Base-by-base conservation (phyloP, 35 echinoderm and acorn worm species). In the Patiria miniata region DNA sequence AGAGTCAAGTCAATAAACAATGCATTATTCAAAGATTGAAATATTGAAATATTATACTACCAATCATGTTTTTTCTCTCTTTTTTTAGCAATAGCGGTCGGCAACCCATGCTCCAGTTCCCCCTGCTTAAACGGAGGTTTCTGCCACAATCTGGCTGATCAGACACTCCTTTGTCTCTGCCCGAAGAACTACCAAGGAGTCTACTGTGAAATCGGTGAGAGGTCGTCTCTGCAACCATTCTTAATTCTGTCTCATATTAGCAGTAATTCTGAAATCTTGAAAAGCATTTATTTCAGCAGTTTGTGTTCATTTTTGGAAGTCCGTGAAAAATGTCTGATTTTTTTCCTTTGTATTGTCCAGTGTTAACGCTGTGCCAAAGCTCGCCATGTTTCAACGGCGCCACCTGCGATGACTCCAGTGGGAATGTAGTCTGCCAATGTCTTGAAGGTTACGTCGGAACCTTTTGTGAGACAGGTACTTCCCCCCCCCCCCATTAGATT, bases 381-480 rank as follows among this genome's bases (percentile, higher is more conserved):
- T 32, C 29, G 5, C 82, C 82, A 2, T 84, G 82, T 39, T 37
- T 37, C 33, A 84, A 84, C 9, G 53, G 82, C 5, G 82, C 51
- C 9, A 61, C 30, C 14, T 84, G 82, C 37, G 21, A 23, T 6
- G 82, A 60, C 19, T n/a, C 34, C 53, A 40, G 22, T 36, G 82
- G 82, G 17, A 28, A 57, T 7, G 36, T 58, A 16, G 82, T 59
- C 19, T 84, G 82, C 53, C 53, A 15, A 21, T 84, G 82, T 39
- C 34, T 17, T 17, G 23, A 36, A 18, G 54, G 82, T 60, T 84
- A 21, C n/a, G 19, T 58, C 34, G 82, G 82, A 8, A 58, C 51
- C 9, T 37, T 61, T 28, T 84, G 82, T 58, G 38, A 84, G 29
- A 39, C 57, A 38, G 38, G 82, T 84, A 81, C 26, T 22, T 81